Conservation (phyloP, 1,140 invertebrate genomes). For the Heliconius congener region DNA sequence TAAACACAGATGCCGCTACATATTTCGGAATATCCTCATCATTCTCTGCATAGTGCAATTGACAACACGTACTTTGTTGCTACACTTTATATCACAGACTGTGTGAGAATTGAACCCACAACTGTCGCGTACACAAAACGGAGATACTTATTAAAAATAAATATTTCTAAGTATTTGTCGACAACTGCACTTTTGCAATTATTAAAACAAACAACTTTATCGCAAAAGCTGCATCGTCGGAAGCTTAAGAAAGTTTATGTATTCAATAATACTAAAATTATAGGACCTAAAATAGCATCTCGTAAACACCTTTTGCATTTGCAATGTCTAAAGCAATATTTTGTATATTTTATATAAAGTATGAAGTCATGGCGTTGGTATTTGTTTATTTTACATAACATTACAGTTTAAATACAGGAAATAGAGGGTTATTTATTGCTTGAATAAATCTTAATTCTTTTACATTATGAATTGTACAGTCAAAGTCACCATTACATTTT, state of each 20-base stretch:
- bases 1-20: too few species aligned
- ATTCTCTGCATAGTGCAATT: too few species aligned
- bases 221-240: neutral
- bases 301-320: conserved; percentile 1
- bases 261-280: neutral
- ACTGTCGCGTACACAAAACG: too few species aligned
- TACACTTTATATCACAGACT: too few species aligned
- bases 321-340: neutral
- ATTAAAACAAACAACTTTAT: neutral
- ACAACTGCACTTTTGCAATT: too few species aligned
- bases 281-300: neutral
- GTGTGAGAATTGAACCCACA: too few species aligned
- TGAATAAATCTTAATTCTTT: too few species aligned
- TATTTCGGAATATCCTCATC: too few species aligned
- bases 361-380: neutral
- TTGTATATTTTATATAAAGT: neutral
- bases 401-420: neutral
- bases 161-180: too few species aligned
- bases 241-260: neutral
- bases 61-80: too few species aligned
- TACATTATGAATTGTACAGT: neutral
- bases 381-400: neutral
- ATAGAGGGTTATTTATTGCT: too few species aligned
- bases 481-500: neutral
- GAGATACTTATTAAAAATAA: too few species aligned